phyloP scores from a whole-genome alignment of 2,113 vertebrate species.

The Cepphus grylle region DNA sequence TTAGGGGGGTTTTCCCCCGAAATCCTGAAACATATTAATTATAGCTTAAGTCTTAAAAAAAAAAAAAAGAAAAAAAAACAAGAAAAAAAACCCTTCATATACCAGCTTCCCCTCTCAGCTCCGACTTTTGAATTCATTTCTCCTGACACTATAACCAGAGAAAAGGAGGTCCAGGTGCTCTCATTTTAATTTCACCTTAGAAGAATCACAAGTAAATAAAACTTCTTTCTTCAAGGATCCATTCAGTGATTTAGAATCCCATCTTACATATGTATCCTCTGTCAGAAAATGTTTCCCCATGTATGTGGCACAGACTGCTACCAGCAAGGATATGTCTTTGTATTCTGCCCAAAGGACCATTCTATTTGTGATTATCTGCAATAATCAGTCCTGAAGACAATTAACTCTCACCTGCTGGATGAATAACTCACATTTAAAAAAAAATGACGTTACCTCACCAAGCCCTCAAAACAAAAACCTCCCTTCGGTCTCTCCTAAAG shows the following conservation, averaged over 20 bases:
- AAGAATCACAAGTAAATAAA: neutral
- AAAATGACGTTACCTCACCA: neutral
- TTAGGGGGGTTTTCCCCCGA: neutral
- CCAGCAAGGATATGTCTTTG: neutral
- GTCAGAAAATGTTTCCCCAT: neutral
- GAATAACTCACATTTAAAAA: neutral
- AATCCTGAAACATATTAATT: slow-evolving; percentile 8
- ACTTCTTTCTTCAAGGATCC: neutral
- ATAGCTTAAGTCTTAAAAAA: neutral
- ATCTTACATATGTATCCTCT: neutral
- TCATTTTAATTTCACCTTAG: neutral
- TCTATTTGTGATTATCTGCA: neutral
- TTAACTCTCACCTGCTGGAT: neutral
- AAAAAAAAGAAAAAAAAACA: neutral
- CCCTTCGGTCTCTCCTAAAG: neutral
- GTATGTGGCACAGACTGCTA: neutral
- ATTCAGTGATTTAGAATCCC: neutral
- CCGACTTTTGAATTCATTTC: neutral
- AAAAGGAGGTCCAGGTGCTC: neutral
- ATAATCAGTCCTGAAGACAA: neutral
- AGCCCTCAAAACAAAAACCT: neutral
- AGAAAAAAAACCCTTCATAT: neutral
- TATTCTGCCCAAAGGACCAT: neutral
- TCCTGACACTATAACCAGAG: neutral
- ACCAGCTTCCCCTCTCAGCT: neutral